These are phyloP conservation scores for Sander lucioperca DNA, from an alignment of 2,113 vertebrate genomes.

Conservation along the genomic window DNA sequence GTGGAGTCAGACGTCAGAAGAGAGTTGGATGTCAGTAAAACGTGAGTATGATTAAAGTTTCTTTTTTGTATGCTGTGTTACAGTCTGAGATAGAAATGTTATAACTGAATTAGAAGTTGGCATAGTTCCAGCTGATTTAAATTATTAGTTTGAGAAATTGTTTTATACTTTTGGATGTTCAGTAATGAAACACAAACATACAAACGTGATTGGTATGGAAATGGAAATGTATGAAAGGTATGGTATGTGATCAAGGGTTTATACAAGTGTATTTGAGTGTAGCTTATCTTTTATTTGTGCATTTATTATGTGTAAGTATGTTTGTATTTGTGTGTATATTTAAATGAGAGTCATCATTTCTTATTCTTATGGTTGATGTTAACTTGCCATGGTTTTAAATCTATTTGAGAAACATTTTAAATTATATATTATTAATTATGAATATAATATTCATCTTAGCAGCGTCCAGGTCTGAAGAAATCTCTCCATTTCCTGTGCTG, in stretches of 20 bases:
- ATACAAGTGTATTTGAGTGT: not conserved
- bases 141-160: not conserved
- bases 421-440: not conserved
- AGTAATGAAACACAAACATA: not conserved
- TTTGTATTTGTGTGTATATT: not conserved
- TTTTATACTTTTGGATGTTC: not conserved
- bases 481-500: not conserved
- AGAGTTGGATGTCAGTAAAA: slow-evolving; percentile 61
- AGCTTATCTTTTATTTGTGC: not conserved
- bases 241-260: not conserved
- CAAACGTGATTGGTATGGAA: not conserved
- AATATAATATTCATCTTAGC: not conserved
- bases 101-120: not conserved
- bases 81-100: not conserved
- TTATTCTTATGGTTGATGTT: too few relatives aligned
- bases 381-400: not conserved
- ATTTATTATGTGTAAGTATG: not conserved
- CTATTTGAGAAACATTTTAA: not conserved
- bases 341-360: too few relatives aligned
- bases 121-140: not conserved
- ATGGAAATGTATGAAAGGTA: not conserved
- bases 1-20: slow-evolving; percentile 25
- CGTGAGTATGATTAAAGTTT: not conserved
- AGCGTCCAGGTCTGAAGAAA: not conserved
- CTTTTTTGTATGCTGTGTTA: not conserved